These are phyloP conservation scores for Trichopria drosophilae DNA, from an alignment of 2,888 invertebrate species.

Conservation along the genomic window DNA sequence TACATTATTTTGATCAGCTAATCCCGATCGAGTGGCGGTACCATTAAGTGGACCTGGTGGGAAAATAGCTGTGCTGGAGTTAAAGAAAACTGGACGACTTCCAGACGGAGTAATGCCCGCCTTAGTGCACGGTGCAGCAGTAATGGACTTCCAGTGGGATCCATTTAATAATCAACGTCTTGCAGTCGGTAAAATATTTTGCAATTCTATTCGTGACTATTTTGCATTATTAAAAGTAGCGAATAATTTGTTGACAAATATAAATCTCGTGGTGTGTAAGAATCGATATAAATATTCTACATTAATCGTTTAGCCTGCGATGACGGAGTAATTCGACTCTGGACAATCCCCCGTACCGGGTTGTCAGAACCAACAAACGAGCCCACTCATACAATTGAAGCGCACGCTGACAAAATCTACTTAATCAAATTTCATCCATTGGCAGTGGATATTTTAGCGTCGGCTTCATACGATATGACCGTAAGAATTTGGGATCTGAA, in stretches of 20 bases:
- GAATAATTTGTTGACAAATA: not conserved
- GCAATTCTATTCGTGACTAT: not conserved
- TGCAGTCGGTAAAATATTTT: constrained; percentile 66
- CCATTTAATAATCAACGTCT: constrained; percentile 81
- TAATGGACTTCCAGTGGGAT: constrained; percentile 94
- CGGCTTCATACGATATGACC: constrained; percentile 88
- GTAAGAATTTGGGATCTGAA: constrained; percentile 85
- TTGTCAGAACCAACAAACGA: constrained; percentile 79
- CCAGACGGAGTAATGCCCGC: constrained; percentile 83
- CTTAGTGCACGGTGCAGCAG: constrained; percentile 85
- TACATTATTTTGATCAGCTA: constrained; percentile 65
- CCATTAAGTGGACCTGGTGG: constrained; percentile 90
- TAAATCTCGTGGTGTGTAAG: too few species aligned
- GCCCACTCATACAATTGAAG: constrained; percentile 70
- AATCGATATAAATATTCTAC: constrained; percentile 3
- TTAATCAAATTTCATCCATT: constrained; percentile 89
- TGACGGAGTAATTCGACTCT: constrained; percentile 80
- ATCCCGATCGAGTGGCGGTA: constrained; percentile 84
- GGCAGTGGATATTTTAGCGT: constrained; percentile 81
- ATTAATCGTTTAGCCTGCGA: constrained; percentile 70
- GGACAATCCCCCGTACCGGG: constrained; percentile 73
- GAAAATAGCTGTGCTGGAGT: constrained; percentile 82
- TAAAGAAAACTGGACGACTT: constrained; percentile 75
- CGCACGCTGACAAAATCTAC: constrained; percentile 89
- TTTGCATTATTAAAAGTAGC: not conserved